Conservation (phyloP, 2,888 invertebrate species). For the Metopia argyrocephala region DNA sequence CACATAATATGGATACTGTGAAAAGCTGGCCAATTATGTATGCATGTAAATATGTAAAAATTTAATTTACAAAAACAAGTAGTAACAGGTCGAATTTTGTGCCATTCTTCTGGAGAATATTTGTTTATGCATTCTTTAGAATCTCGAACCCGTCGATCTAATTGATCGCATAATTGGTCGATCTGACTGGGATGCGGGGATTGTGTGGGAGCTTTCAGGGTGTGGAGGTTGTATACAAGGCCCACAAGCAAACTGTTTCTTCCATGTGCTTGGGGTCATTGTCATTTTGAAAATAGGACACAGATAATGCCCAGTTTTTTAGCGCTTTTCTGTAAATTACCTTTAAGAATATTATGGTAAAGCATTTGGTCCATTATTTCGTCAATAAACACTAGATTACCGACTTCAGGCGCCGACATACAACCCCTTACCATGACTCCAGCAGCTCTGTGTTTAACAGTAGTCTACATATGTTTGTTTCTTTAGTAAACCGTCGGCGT, state of each 20-base stretch:
- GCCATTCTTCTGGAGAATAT: constrained; percentile 2
- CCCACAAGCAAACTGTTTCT: constrained; percentile 5
- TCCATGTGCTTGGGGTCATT: too few species aligned
- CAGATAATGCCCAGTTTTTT: too few species aligned
- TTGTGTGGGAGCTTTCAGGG: background rate
- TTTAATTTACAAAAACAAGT: background rate
- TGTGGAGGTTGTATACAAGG: background rate
- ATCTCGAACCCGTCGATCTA: background rate
- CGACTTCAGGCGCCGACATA: background rate
- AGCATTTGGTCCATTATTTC: constrained; percentile 17
- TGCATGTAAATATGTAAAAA: too few species aligned
- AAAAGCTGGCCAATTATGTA: too few species aligned
- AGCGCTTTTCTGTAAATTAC: background rate
- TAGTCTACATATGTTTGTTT: constrained; percentile 28
- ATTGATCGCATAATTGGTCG: background rate
- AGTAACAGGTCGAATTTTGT: background rate
- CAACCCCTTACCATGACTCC: constrained; percentile 23
- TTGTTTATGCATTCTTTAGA: background rate
- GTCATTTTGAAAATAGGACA: too few species aligned
- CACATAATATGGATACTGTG: too few species aligned
- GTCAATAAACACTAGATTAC: constrained; percentile 13
- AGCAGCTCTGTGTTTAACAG: constrained; percentile 27
- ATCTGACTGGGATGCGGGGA: background rate
- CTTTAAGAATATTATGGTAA: background rate
- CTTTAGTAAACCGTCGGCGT: constrained; percentile 8